phyloP scores from a whole-genome alignment of 1,140 invertebrate genomes.

The Meloidogyne chitwoodi region DNA sequence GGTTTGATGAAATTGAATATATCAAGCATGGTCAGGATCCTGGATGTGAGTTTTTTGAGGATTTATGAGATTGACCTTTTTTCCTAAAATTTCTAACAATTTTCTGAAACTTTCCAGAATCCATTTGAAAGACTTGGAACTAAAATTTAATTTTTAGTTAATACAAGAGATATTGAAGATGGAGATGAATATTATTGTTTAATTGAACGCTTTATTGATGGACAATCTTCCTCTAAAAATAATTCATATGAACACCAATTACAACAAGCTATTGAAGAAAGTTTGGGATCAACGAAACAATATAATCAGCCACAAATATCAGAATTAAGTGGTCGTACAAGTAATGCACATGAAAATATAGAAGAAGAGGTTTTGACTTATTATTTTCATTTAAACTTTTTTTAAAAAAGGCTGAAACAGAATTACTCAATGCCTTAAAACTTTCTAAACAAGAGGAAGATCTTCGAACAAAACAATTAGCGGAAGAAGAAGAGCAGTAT shows the following conservation, averaged over 20 bases:
- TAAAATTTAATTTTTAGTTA: constrained; percentile 12
- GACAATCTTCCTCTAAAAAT: constrained; percentile 1
- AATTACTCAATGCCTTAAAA: constrained; percentile 18
- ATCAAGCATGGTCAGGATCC: background rate
- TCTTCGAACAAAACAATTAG: constrained; percentile 1
- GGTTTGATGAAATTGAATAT: constrained; percentile 9
- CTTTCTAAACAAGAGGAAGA: constrained; percentile 26
- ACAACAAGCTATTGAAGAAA: constrained; percentile 28
- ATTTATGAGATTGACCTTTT: too few relatives aligned
- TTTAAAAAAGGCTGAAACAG: constrained; percentile 16
- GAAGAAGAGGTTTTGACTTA: background rate
- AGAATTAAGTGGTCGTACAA: background rate
- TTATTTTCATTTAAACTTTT: background rate
- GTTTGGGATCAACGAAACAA: constrained; percentile 7
- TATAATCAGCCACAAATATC: background rate
- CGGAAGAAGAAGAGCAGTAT: constrained; percentile 24
- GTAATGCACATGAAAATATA: background rate
- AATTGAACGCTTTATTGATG: constrained; percentile 22
- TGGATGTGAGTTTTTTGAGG: constrained; percentile 12
- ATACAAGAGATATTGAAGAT: constrained; percentile 23
- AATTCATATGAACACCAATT: constrained; percentile 20
- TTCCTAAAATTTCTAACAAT: too few relatives aligned
- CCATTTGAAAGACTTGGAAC: background rate
- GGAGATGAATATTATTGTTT: constrained; percentile 32
- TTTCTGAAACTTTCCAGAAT: background rate